Percentiles rank a stretch among this genome's conserved stretches.
Conservation (phyloP, 2,113 vertebrate genomes). For the Parus major region DNA sequence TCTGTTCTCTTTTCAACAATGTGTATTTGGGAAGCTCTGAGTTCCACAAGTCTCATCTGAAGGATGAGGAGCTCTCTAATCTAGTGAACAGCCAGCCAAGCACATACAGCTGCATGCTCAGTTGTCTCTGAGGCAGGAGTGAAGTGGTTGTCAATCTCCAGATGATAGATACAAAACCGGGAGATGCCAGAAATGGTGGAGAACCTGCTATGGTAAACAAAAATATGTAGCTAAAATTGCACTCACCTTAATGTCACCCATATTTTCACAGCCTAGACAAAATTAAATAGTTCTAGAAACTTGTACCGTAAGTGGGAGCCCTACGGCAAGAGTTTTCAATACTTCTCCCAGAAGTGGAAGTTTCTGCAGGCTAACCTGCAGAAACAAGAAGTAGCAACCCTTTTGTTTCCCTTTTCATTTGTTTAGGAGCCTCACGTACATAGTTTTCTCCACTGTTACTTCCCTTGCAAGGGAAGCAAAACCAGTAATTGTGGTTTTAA, state of each 20-base stretch:
- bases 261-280: background rate
- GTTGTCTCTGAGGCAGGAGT: background rate
- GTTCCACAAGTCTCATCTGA: background rate
- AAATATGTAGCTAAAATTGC: background rate
- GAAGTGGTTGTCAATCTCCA: background rate
- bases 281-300: background rate
- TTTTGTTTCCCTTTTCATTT: background rate
- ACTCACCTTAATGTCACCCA: background rate
- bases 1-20: background rate
- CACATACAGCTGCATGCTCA: background rate
- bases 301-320: background rate
- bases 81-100: background rate
- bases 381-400: background rate
- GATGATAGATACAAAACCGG: background rate
- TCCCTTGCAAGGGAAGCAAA: background rate
- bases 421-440: background rate
- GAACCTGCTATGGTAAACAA: background rate
- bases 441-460: background rate
- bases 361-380: background rate
- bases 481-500: background rate
- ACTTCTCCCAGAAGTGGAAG: background rate
- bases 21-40: background rate
- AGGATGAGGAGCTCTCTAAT: background rate
- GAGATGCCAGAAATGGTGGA: background rate
- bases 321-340: background rate